Evolutionary conservation across 1,140 invertebrate genomes (phyloP).

Genomic region (Lordiphosa clarofinis): DNA sequence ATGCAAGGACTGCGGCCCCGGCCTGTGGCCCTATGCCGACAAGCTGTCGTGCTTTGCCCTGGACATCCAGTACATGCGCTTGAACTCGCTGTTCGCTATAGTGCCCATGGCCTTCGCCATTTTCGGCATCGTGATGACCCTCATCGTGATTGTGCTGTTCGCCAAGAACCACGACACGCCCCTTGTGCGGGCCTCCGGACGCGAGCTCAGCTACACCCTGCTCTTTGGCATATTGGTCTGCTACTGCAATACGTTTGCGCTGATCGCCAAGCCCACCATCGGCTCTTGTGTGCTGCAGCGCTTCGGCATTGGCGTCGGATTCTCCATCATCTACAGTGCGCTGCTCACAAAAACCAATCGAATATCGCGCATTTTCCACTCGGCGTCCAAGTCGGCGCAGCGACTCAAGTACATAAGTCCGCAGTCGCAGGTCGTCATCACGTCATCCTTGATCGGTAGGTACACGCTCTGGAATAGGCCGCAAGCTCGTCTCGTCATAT

Average conservation of each 20-base stretch:
- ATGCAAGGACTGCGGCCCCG: conserved; percentile 84
- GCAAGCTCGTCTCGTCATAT: too few species aligned
- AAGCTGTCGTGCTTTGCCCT: conserved; percentile 82
- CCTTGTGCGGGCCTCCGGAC: conserved; percentile 89
- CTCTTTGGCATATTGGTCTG: conserved; percentile 82
- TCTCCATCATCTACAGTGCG: conserved; percentile 91
- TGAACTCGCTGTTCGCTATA: conserved; percentile 85
- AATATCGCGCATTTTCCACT: conserved; percentile 90
- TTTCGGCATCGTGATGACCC: conserved; percentile 85
- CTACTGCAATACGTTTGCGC: conserved; percentile 83
- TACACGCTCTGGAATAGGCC: too few species aligned
- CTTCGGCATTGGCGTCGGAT: conserved; percentile 87
- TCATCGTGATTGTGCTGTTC: conserved; percentile 84
- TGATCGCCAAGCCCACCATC: conserved; percentile 86
- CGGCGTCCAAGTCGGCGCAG: conserved; percentile 90
- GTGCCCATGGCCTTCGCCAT: conserved; percentile 84
- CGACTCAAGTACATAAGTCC: conserved; percentile 85
- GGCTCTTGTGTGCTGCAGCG: conserved; percentile 85
- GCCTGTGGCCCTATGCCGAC: conserved; percentile 83
- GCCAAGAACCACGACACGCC: conserved; percentile 88
- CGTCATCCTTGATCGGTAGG: conserved; percentile 82
- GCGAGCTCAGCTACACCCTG: conserved; percentile 90
- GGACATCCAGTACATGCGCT: conserved; percentile 79
- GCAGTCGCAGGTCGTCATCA: conserved; percentile 84
- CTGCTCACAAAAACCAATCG: conserved; percentile 92